Percentiles rank a stretch among this genome's conserved stretches.
phyloP scores from a whole-genome alignment of 2,888 invertebrate species.

The Tineola bisselliella region DNA sequence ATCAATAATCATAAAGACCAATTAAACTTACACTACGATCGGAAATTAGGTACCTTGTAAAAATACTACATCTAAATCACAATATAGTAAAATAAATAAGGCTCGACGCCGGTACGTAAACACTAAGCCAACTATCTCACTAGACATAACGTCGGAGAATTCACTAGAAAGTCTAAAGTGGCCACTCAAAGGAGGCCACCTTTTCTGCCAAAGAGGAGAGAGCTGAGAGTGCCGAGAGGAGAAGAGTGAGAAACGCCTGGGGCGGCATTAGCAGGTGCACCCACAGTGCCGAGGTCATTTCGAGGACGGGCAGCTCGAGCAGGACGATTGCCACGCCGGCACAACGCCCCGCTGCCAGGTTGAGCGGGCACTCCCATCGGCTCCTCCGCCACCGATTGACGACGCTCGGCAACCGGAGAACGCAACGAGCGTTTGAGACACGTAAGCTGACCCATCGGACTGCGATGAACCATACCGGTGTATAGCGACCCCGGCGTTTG shows the following conservation, averaged over 20 bases:
- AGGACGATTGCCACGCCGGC: slow-evolving; percentile 40
- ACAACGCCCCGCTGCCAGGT: slow-evolving; percentile 69
- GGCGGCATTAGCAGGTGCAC: slow-evolving; percentile 28
- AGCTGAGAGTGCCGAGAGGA: slow-evolving; percentile 79
- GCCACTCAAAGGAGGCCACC: slow-evolving; percentile 74
- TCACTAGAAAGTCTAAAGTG: not conserved
- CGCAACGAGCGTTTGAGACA: slow-evolving; percentile 71
- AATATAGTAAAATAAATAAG: slow-evolving; percentile 25
- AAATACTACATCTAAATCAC: slow-evolving; percentile 31
- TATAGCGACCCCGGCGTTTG: slow-evolving; percentile 69
- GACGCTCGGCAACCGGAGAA: slow-evolving; percentile 45
- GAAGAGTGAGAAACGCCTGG: slow-evolving; percentile 33
- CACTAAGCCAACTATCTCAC: not conserved
- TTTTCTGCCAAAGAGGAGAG: slow-evolving; percentile 84
- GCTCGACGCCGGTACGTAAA: slow-evolving; percentile 17
- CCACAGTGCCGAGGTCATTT: slow-evolving; percentile 51
- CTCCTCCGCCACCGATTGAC: slow-evolving; percentile 26
- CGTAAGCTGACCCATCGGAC: slow-evolving; percentile 83
- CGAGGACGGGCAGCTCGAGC: slow-evolving; percentile 51
- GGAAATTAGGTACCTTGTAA: slow-evolving; percentile 24
- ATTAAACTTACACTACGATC: slow-evolving; percentile 8
- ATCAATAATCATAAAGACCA: slow-evolving; percentile 1
- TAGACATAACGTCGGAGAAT: not conserved
- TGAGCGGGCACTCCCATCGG: slow-evolving; percentile 70
- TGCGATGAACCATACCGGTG: slow-evolving; percentile 72